A percentile compares a stretch with the other conserved stretches of the same genome.
These are phyloP conservation scores for Nemoura dubitans DNA, from an alignment of 2,888 invertebrate species.

Conservation along the genomic window DNA sequence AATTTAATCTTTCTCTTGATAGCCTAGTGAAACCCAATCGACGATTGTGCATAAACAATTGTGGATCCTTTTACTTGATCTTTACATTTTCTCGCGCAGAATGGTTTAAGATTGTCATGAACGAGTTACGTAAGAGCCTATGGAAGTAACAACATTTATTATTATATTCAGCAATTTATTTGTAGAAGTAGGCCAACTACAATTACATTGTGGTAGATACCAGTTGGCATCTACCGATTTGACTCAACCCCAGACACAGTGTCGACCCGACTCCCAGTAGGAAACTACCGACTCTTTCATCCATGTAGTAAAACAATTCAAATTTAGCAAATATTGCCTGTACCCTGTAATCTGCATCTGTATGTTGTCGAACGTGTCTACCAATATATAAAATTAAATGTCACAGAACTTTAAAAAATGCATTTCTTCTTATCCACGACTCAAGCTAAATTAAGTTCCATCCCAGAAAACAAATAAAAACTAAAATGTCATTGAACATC, in stretches of 20 bases:
- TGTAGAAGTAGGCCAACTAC: constrained; percentile 12
- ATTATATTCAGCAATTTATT: background rate
- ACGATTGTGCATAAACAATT: too few species aligned
- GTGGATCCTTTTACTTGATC: too few species aligned
- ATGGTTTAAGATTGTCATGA: too few species aligned
- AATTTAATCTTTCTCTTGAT: too few species aligned
- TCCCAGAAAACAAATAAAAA: background rate
- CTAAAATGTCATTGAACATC: background rate
- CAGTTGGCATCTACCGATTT: background rate
- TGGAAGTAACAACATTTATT: too few species aligned
- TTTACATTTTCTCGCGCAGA: too few species aligned
- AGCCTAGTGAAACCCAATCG: too few species aligned
- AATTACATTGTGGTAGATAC: constrained; percentile 3
- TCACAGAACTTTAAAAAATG: background rate
- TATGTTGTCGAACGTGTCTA: background rate
- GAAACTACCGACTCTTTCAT: background rate
- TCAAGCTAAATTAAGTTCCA: background rate
- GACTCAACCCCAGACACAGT: background rate
- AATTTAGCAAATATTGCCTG: background rate
- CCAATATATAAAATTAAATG: background rate
- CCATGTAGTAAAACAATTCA: background rate
- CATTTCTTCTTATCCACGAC: background rate
- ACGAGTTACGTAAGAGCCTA: too few species aligned
- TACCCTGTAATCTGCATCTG: background rate
- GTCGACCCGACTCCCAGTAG: background rate